Base-by-base conservation (phyloP, 2,797 vertebrate genomes). In the Anisognathus igniventris region DNA sequence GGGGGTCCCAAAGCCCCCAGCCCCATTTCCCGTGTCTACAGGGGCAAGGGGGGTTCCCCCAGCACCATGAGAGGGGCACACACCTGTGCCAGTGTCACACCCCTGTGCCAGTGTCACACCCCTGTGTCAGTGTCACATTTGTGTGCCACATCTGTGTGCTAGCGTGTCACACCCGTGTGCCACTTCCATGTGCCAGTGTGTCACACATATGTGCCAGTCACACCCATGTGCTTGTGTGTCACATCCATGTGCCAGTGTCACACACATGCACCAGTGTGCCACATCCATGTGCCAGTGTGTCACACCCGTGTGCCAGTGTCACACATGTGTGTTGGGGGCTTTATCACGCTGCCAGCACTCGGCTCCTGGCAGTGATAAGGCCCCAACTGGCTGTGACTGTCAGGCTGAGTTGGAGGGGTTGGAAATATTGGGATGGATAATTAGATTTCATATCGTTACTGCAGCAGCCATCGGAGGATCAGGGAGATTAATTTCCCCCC, bases 351-450 rank as follows among this genome's bases (percentile, higher is more conserved):
- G 90, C 66, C 95, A 96, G 98, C 98, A 97, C 97, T 96, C 96
- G 62, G 97, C 98, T 98, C 98, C 98, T 77, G 86, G 89, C 91
- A 82, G 97, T 88, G 98, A 99, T 99, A 98, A 99, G 98, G 96
- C 78, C 95, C 95, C 92, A 97, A 97, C 98, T 78, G 95, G 97
- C 97, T 88, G 93, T 91, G 90, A 90, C 98, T 98, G 98, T 97
- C 98, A 97, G 97, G 90, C 98, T 92, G 97, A 91, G 95, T 97
- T 93, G 95, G 97, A 98, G 97, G 97, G 98, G 97, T 98, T 97
- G 98, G 98, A 99, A 99, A 99, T 99, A 99, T 98, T 98, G 99
- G 99, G 98, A 98, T 97, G 98, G 98, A 99, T 99, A 99, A 99
- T 99, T 99, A 99, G 99, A 99, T 99, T 99, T 98, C 98, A 98